Evolutionary conservation across 2,113 vertebrate species (phyloP), one percentile per base, ranked within the genome.

Genomic region (Epinephelus moara): DNA sequence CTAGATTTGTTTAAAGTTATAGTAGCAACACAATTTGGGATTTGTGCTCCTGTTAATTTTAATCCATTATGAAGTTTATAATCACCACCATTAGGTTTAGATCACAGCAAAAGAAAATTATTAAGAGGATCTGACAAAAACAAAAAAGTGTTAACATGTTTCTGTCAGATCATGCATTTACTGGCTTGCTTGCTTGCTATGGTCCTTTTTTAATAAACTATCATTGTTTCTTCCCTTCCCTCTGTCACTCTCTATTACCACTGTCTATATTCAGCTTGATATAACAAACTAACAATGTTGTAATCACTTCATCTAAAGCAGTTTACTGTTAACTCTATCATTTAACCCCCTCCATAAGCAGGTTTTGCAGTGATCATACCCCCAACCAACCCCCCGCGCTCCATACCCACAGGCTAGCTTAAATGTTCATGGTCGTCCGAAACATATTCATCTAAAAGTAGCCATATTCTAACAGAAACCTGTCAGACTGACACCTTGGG

Each of bases 201-300:
- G 8, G 2, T 70, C 40, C 52, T 76, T 52, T 62, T 66, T 64
- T 53, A 45, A 25, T 42, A 21, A 49, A 47, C 25, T 59, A 53
- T 42, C 14, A 1, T 18, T 45, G 3, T 64, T 30, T 53, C 60
- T 47, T n/a, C 21, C 47, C 4, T 53, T 66, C 37, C 14, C 30
- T 71, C 14, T 64, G 4, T 61, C 30, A n/a, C 14, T 67, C 55
- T 81, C 37, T 70, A 7, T 70, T 55, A 42, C 57, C n/a, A 0
- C 40, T 78, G 47, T 50, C 12, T 56, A 3, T 49, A 42, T 74
- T 53, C 18, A 40, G 6, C 27, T 37, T 15, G 3, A 53, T 6
- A 9, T 62, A 69, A 85, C 52, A 77, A 45, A 69, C 60, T 75
- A 81, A 81, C 63, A 47, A 18, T 78, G 8, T 21, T 70, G 10